Base-by-base conservation (phyloP, 1,140 invertebrate genomes). In the Tribolium madens region DNA sequence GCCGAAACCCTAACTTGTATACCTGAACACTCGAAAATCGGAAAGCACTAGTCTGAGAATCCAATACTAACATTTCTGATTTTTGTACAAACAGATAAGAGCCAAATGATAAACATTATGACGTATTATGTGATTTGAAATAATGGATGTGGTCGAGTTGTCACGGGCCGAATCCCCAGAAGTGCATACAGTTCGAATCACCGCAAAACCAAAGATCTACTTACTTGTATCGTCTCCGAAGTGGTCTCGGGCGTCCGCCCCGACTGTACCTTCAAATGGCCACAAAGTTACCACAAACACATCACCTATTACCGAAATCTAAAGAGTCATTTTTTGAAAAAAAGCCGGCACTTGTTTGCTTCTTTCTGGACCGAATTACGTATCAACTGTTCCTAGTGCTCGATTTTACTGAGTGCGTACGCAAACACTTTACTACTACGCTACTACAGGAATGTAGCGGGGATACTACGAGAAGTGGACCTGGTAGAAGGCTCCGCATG, bases 391-490 rank as follows among this genome's bases (percentile, higher is more conserved):
- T 76, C 17, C 75, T 50, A 64, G 75, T 53, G 75, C 36, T 76
- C 21, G 60, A 70, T 64, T 64, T 64, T 64, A 64, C 57, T 64
- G 57, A 64, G 76, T 78, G 76, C 76, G 76, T 78, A 78, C 76
- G 64, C 76, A 73, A 60, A 74, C 72, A 74, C 72, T 74, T 77
- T 74, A 77, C 73, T 82, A 82, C 79, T 81, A 82, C 81, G 80
- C 76, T 81, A 80, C 79, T 80, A 81, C 52, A 70, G 80, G 80
- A 81, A 79, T 81, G 76, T 80, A 81, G 78, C 70, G 82, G 82
- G 82, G 81, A 78, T 83, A 83, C 82, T 83, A 83, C 81, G 80
- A 70, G 26, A 71, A 78, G 75, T 73, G 13, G 75, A 75, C 77
- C 82, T 78, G 15, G 13, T 10, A 6, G n/a, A 71, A 12, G 17